Percentiles rank a stretch among this genome's conserved stretches.
Conservation (phyloP, 2,888 invertebrate species). For the Platycnemis pennipes region DNA sequence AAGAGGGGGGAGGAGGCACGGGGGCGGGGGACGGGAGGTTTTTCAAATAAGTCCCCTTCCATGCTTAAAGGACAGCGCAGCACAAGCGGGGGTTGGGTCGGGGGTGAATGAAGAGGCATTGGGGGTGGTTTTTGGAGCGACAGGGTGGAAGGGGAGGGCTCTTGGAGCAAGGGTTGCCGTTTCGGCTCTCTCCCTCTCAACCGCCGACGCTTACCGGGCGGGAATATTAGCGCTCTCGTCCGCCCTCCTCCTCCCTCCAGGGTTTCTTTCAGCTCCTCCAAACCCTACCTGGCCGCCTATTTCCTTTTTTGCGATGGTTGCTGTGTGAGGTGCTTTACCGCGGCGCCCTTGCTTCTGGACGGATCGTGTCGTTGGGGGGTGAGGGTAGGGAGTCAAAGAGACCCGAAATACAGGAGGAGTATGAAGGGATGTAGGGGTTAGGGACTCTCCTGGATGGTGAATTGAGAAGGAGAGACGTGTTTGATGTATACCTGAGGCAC, state of each 20-base stretch:
- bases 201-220: not conserved
- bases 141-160: not conserved
- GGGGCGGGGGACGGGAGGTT: not conserved
- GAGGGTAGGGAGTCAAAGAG: conserved; percentile 1
- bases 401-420: not conserved
- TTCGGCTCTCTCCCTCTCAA: conserved; percentile 7
- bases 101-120: not conserved
- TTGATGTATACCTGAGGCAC: conserved; percentile 12
- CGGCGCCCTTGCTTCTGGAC: not conserved
- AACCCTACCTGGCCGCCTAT: not conserved
- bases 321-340: not conserved
- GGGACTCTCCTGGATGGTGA: not conserved
- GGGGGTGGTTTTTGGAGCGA: not conserved
- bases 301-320: not conserved
- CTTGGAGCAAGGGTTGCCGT: conserved; percentile 39
- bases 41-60: not conserved
- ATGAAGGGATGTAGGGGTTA: not conserved
- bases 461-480: conserved; percentile 7
- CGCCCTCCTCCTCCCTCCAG: not conserved
- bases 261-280: not conserved
- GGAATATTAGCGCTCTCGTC: conserved; percentile 33
- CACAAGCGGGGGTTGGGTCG: not conserved
- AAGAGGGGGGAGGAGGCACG: not conserved
- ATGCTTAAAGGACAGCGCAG: not conserved
- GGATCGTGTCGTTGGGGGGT: not conserved